Conservation (phyloP, 2,113 vertebrate species). For the Neomonachus schauinslandi region DNA sequence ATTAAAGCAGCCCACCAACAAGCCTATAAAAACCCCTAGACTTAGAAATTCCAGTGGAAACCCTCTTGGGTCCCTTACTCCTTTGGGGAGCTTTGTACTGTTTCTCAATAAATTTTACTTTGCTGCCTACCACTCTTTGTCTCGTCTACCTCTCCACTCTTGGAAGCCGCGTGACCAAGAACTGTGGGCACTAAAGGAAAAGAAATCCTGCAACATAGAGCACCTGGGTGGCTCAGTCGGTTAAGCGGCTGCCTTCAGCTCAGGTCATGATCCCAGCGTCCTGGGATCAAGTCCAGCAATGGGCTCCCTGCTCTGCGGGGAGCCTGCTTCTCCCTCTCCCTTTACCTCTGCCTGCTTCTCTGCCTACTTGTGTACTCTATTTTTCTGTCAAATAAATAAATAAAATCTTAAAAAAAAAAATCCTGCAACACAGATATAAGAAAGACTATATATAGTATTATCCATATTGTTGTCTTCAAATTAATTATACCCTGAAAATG, state of each 20-base stretch:
- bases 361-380: too few species aligned
- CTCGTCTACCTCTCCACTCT: not conserved
- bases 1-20: not conserved
- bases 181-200: not conserved
- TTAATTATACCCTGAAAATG: not conserved
- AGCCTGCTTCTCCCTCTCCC: too few species aligned
- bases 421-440: not conserved
- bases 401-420: not conserved
- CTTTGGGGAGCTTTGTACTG: not conserved
- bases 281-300: too few species aligned
- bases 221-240: too few species aligned
- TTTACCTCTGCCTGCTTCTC: too few species aligned
- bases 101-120: not conserved
- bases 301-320: too few species aligned
- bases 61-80: not conserved
- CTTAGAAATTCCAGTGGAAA: not conserved
- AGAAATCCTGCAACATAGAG: not conserved
- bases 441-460: not conserved
- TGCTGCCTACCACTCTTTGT: not conserved
- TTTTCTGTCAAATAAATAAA: too few species aligned
- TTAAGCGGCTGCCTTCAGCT: too few species aligned
- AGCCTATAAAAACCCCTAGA: not conserved
- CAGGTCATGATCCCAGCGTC: too few species aligned
- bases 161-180: accelerated
- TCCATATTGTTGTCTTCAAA: not conserved